phyloP scores from a whole-genome alignment of 1,140 invertebrate species.

The Drosophila sulfurigaster region DNA sequence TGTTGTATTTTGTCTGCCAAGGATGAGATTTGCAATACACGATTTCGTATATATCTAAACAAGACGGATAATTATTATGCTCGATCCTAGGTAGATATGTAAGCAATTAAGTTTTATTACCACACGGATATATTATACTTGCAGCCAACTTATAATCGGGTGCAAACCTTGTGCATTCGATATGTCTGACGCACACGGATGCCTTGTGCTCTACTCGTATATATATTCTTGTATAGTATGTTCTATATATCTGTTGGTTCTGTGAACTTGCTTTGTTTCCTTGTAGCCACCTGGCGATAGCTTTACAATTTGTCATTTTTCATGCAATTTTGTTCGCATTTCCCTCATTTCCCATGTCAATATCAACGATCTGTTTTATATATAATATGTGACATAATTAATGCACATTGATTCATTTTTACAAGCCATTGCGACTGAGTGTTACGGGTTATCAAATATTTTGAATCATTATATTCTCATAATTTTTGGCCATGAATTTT shows the following conservation, averaged over 20 bases:
- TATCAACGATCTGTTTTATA: background rate
- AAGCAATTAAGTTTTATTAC: background rate
- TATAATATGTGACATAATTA: too few relatives aligned
- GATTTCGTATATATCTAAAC: background rate
- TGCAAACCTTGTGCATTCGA: too few relatives aligned
- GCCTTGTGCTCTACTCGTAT: background rate
- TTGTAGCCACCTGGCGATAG: slow-evolving; percentile 13
- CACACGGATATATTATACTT: background rate
- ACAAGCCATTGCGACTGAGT: background rate
- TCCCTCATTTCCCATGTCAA: background rate
- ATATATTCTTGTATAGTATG: background rate
- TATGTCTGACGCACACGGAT: slow-evolving; percentile 2
- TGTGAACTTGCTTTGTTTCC: background rate
- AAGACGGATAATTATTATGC: background rate
- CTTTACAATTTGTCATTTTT: background rate
- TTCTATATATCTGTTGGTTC: background rate
- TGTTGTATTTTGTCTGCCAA: slow-evolving; percentile 26
- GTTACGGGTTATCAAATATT: too few relatives aligned
- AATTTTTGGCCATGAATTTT: too few relatives aligned
- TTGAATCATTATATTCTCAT: too few relatives aligned
- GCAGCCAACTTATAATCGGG: background rate
- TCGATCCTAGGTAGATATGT: background rate
- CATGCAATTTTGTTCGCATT: background rate
- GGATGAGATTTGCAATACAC: slow-evolving; percentile 6
- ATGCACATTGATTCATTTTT: too few relatives aligned